Evolutionary conservation across 1,140 invertebrate species (phyloP), one percentile per base, ranked within the genome.

Genomic region (Euura saliciscinereae): DNA sequence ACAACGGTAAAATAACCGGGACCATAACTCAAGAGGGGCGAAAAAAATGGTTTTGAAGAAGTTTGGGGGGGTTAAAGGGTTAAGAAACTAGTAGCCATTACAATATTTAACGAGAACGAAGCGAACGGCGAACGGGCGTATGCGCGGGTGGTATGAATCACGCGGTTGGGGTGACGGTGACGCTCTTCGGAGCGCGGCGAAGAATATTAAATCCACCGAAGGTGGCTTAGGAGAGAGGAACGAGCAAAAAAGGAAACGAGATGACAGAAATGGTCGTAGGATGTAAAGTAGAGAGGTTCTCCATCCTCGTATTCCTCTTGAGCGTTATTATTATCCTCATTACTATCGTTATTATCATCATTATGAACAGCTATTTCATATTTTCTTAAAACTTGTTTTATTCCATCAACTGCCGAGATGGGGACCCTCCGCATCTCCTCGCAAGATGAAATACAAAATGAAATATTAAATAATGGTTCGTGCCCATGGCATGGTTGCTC

Each of bases 401-500:
- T 64, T 64, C 13, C 13, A 10, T 64, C 8, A 64, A 64, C 8
- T 10, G 59, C 59, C 59, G 68, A 71, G 46, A 43, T 43, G 45
- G 6, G 13, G 11, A 59, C 65, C 70, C 28, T 28, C 28, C 28
- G 28, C 28, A 28, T 7, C 78, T 74, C 71, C 75, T 72, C 74
- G 68, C 72, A 74, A 82, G 81, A 80, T 83, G 80, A 83, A 84
- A 83, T 82, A 82, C 77, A 85, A 78, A 85, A 86, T 85, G 85
- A 85, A 80, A 86, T 84, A 86, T 86, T 82, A 86, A 86, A 86
- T 86, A 85, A 85, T 86, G 84, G 83, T 80, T 81, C 84, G 83
- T 84, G 82, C 83, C 84, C 79, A 82, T 83, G 83, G 82, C 82
- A 28, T 85, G 81, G 82, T 75, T 84, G 28, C 28, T 28, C 28